Evolutionary conservation across 2,888 invertebrate species (phyloP).

Genomic region (Pandemis heparana): DNA sequence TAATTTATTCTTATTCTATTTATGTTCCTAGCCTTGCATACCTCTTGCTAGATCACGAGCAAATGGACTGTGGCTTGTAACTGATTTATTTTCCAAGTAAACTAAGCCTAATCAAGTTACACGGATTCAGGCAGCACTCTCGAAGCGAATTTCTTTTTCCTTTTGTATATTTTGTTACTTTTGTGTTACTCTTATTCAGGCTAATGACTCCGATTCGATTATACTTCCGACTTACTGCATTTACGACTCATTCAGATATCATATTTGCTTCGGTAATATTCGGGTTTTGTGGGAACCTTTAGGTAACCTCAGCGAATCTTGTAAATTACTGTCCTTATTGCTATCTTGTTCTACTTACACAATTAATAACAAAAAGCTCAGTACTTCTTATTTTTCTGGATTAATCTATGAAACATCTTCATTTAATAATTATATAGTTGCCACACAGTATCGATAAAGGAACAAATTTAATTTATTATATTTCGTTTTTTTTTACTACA

Average conservation of each 20-base stretch:
- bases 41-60: slow-evolving; percentile 14
- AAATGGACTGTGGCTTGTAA: slow-evolving; percentile 45
- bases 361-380: no score
- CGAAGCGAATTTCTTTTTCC: slow-evolving; percentile 1
- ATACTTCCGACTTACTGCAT: background rate
- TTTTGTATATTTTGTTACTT: slow-evolving; percentile 3
- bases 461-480: no score
- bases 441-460: no score
- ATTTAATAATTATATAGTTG: no score
- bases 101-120: slow-evolving; percentile 36
- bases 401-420: no score
- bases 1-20: background rate
- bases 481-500: no score
- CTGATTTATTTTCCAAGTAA: slow-evolving; percentile 46
- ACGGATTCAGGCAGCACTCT: slow-evolving; percentile 11
- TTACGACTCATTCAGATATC: background rate
- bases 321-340: no score
- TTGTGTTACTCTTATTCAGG: background rate
- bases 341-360: no score
- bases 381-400: no score
- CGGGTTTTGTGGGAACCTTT: no score
- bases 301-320: no score
- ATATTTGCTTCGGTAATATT: background rate
- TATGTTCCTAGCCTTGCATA: slow-evolving; percentile 19
- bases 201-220: background rate